Evolutionary conservation across 2,888 invertebrate genomes (phyloP), one percentile per base, ranked within the genome.

Genomic region (Apamea anceps): DNA sequence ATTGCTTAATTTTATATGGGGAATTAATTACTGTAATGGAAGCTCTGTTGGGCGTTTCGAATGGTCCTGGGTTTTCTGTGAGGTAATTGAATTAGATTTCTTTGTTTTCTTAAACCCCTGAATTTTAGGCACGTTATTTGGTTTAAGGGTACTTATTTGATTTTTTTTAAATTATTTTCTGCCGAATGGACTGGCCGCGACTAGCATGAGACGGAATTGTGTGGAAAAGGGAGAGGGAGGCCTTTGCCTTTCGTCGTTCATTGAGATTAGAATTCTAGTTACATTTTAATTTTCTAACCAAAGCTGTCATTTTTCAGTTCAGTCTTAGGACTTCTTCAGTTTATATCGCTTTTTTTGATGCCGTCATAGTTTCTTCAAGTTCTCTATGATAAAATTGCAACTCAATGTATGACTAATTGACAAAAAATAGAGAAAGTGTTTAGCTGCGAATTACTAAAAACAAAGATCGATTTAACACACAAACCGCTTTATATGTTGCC

Each of bases 1-100:
- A 42, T 74, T 79, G 51, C 13, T 57, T 77, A 70, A 76, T 75
- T 68, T 48, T 72, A 37, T 72, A 32, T 62, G 5, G 62, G 13
- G 5, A 70, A 76, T 77, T 70, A 76, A 79, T 72, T 72, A 75
- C 28, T n/a, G 10, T 67, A 57, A 68, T 63, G 10, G 25, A n/a
- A 37, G 10, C 28, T 28, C 8, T 51, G 18, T 75, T 42, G 12
- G 15, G 8, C 8, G 21, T 32, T 48, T 13, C 18, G 10, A 70
- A 45, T 32, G 18, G 13, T 60, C 13, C 6, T 15, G 60, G 8
- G 18, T 57, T 73, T 62, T 18, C 12, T 25, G 32, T 37, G 3
- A 54, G 18, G 10, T 71, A 8, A 25, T 15, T 37, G 0, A 37
- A 13, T 37, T 65, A 10, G 25, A 32, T 57, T 37, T 37, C 8